These are phyloP conservation scores for Microctonus aethiopoides DNA, from an alignment of 2,888 invertebrate genomes.

Conservation along the genomic window DNA sequence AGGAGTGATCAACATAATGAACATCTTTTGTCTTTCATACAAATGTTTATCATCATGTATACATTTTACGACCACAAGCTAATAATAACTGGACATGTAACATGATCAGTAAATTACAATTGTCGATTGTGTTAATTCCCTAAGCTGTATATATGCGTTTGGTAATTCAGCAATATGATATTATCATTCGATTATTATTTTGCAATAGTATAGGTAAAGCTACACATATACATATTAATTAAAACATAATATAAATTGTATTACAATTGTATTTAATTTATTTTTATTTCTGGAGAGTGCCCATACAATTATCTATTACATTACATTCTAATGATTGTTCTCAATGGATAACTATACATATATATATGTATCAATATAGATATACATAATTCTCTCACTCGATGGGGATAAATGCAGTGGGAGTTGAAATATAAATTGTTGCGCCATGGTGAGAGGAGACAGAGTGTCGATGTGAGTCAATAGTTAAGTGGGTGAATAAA, in stretches of 20 bases:
- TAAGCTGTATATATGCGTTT: neutral
- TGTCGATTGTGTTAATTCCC: neutral
- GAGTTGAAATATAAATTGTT: conserved; percentile 64
- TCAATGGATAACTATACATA: neutral
- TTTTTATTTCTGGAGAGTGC: no score
- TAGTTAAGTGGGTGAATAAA: conserved; percentile 16
- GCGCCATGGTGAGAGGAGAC: conserved; percentile 59
- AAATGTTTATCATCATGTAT: no score
- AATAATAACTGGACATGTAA: neutral
- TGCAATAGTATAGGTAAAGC: neutral
- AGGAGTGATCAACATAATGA: no score
- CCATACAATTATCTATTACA: no score
- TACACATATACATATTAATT: no score
- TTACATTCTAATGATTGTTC: no score
- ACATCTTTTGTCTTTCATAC: no score
- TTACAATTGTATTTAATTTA: no score
- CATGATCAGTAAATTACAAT: neutral
- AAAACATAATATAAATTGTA: no score
- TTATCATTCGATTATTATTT: neutral
- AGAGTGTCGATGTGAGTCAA: conserved; percentile 50
- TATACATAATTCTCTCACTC: neutral
- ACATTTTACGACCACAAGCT: neutral
- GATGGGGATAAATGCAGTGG: conserved; percentile 49
- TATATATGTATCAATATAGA: conserved; percentile 37
- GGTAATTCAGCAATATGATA: neutral